phyloP scores from a whole-genome alignment of 2,888 invertebrate species.

The Fissipunctia ypsillon region DNA sequence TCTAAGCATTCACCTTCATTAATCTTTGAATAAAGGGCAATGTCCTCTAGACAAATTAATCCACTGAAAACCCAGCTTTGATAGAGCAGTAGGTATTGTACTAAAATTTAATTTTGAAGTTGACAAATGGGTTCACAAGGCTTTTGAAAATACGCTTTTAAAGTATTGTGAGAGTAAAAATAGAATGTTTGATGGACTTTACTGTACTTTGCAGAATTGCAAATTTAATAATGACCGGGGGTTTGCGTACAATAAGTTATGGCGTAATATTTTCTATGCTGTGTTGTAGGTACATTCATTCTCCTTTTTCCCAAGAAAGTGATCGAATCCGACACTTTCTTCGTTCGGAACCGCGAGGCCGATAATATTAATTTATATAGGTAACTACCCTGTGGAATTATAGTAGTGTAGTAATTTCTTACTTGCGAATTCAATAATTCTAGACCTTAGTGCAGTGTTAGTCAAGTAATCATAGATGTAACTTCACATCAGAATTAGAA shows the following conservation, averaged over 20 bases:
- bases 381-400: not conserved
- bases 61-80: slow-evolving; percentile 47
- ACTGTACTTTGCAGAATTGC: slow-evolving; percentile 24
- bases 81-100: slow-evolving; percentile 50
- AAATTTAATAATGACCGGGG: slow-evolving; percentile 18
- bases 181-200: slow-evolving; percentile 28
- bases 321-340: not conserved
- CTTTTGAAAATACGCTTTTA: slow-evolving; percentile 35
- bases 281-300: not conserved
- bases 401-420: not conserved
- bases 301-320: not conserved
- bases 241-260: not conserved
- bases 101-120: slow-evolving; percentile 58
- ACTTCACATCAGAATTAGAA: not conserved
- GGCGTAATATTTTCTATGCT: not conserved
- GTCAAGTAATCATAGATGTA: too few relatives aligned
- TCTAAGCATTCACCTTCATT: slow-evolving; percentile 61
- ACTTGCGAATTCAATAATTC: not conserved
- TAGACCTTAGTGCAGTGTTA: not conserved
- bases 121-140: slow-evolving; percentile 53
- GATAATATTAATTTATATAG: slow-evolving; percentile 8
- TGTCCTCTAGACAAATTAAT: slow-evolving; percentile 58
- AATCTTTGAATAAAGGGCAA: slow-evolving; percentile 59
- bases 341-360: not conserved
- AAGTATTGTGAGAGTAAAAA: slow-evolving; percentile 32